A percentile compares a stretch with the other conserved stretches of the same genome.
phyloP scores from a whole-genome alignment of 2,888 invertebrate genomes.

The Zelleria hepariella region DNA sequence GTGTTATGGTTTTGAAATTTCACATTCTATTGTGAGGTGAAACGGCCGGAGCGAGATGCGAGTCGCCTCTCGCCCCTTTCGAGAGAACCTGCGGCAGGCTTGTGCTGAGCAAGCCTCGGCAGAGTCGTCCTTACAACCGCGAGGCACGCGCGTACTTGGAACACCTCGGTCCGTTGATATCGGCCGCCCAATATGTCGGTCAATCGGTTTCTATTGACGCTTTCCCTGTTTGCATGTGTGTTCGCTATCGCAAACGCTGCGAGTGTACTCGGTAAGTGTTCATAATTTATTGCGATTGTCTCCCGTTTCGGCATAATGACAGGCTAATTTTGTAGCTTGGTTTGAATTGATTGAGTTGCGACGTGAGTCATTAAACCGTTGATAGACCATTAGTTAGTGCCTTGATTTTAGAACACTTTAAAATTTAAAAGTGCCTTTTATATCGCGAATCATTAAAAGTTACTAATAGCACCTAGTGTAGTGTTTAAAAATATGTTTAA shows the following conservation, averaged over 20 bases:
- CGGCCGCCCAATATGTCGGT: slow-evolving; percentile 38
- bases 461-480: too few relatives aligned
- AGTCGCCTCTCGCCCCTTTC: slow-evolving; percentile 51
- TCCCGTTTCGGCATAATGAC: not conserved
- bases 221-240: slow-evolving; percentile 40
- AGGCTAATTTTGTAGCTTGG: not conserved
- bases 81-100: slow-evolving; percentile 3
- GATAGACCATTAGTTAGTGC: not conserved
- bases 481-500: too few relatives aligned
- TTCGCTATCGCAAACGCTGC: slow-evolving; percentile 41
- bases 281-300: slow-evolving; percentile 7
- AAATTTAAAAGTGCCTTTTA: too few relatives aligned
- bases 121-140: slow-evolving; percentile 6
- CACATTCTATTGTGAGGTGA: slow-evolving; percentile 71
- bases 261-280: slow-evolving; percentile 62
- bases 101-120: slow-evolving; percentile 9
- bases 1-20: slow-evolving; percentile 68
- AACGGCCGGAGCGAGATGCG: slow-evolving; percentile 55
- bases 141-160: slow-evolving; percentile 18
- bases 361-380: not conserved
- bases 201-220: slow-evolving; percentile 33
- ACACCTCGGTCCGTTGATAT: slow-evolving; percentile 1
- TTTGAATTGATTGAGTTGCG: not conserved
- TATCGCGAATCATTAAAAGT: too few relatives aligned
- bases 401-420: too few relatives aligned